Evolutionary conservation across 2,888 invertebrate species (phyloP).

Genomic region (Catocala fraxini): DNA sequence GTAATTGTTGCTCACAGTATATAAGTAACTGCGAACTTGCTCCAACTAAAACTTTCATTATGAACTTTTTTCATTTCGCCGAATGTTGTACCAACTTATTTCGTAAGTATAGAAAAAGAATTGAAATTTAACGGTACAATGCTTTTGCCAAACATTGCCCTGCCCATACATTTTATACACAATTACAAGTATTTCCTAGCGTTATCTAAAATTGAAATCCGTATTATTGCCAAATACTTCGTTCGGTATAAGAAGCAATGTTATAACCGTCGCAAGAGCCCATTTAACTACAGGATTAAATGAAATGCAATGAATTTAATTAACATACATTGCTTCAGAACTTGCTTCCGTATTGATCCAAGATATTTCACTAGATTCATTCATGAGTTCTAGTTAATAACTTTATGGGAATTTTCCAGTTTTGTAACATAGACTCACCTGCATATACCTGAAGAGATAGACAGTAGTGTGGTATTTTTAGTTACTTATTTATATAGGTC

Average conservation of each 20-base stretch:
- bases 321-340: constrained; percentile 11
- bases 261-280: constrained; percentile 22
- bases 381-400: background rate
- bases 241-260: constrained; percentile 46
- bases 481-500: too few species aligned
- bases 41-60: constrained; percentile 18
- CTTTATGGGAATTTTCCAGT: too few species aligned
- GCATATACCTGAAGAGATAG: too few species aligned
- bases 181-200: constrained; percentile 69
- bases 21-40: constrained; percentile 14
- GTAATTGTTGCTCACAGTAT: constrained; percentile 15
- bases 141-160: constrained; percentile 30
- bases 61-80: constrained; percentile 22
- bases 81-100: constrained; percentile 11
- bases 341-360: constrained; percentile 1
- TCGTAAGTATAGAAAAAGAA: constrained; percentile 20
- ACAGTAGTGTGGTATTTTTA: too few species aligned
- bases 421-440: too few species aligned
- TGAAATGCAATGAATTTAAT: constrained; percentile 29
- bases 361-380: background rate
- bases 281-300: constrained; percentile 29
- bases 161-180: constrained; percentile 55
- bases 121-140: constrained; percentile 29
- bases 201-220: constrained; percentile 78
- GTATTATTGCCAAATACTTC: constrained; percentile 71